Base-by-base conservation (phyloP, 1,140 invertebrate species). In the Reticulitermes speratus region DNA sequence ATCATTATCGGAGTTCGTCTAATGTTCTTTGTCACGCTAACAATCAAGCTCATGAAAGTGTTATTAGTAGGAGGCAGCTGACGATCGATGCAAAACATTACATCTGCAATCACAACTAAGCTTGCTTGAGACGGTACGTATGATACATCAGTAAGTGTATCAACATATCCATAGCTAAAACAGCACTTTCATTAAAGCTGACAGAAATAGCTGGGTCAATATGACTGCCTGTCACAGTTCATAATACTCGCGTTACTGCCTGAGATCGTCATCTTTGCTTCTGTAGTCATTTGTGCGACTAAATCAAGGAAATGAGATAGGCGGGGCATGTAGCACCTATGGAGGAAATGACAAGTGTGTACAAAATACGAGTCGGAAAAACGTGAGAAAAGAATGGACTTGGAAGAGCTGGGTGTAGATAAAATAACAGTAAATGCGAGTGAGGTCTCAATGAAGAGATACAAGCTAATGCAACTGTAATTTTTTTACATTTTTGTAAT, bases 11-110 rank as follows among this genome's bases (percentile, higher is more conserved):
- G 65, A 30, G 25, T 30, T 75, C 6, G 25, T 2, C 25, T 75
- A 75, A 75, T 75, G 65, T 30, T 75, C 11, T 14, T 9, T 75
- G 65, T 75, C 65, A 75, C 65, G 65, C 65, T 9, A 75, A 30
- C 65, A 75, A 75, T 75, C 65, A 75, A 75, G 65, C n/a, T 25
- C n/a, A 75, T 75, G 65, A 75, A 75, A 75, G 25, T 75, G 65
- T 30, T n/a, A 30, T 75, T 75, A 75, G 25, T 75, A n/a, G 25
- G 25, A 25, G n/a, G 25, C 9, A 75, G 59, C 12, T 75, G 65
- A 16, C 25, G 65, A 75, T 75, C 65, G 65, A 75, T 75, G n/a
- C 7, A 75, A 25, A 30, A 3, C n/a, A 25, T 75, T n/a, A 75
- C 65, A 75, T 75, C 65, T 75, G 65, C 65, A 75, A 75, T 75